A percentile compares a stretch with the other conserved stretches of the same genome.
These are phyloP conservation scores for Lobophora halterata DNA, from an alignment of 2,888 invertebrate genomes.

Conservation along the genomic window DNA sequence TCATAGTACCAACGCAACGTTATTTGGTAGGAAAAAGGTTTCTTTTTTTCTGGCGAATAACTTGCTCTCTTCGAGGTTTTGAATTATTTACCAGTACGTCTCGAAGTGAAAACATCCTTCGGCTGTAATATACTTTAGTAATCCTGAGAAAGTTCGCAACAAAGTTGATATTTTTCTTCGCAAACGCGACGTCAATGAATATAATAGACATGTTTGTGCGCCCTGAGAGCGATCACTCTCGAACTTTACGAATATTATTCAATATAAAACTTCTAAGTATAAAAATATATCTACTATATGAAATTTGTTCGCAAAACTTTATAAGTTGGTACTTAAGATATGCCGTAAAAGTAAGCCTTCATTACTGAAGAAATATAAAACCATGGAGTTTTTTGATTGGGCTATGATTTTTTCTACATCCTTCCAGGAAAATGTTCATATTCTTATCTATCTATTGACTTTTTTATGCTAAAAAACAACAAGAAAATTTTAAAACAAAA, in stretches of 20 bases:
- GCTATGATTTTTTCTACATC: not conserved
- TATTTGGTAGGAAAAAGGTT: constrained; percentile 7
- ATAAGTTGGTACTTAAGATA: constrained; percentile 20
- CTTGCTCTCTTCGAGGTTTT: constrained; percentile 6
- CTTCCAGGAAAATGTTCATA: not conserved
- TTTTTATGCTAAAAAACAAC: constrained; percentile 21
- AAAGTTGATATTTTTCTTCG: constrained; percentile 50
- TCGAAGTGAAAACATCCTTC: constrained; percentile 9
- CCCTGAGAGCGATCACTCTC: constrained; percentile 46
- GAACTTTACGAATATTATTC: constrained; percentile 46
- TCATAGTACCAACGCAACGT: constrained; percentile 20
- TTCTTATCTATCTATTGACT: constrained; percentile 3
- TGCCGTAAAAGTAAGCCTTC: constrained; percentile 21
- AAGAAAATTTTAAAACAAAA: no score
- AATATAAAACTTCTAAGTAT: constrained; percentile 45
- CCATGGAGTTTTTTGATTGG: constrained; percentile 11
- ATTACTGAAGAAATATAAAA: constrained; percentile 18
- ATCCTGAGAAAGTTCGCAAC: constrained; percentile 35
- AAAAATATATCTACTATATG: constrained; percentile 33
- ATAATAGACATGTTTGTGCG: constrained; percentile 59
- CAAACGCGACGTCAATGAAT: constrained; percentile 39
- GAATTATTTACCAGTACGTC: constrained; percentile 11
- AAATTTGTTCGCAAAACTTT: constrained; percentile 27
- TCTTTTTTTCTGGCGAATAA: not conserved
- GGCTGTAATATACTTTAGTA: constrained; percentile 8